Evolutionary conservation across 2,113 vertebrate genomes (phyloP).

Genomic region (Labeo rohita): DNA sequence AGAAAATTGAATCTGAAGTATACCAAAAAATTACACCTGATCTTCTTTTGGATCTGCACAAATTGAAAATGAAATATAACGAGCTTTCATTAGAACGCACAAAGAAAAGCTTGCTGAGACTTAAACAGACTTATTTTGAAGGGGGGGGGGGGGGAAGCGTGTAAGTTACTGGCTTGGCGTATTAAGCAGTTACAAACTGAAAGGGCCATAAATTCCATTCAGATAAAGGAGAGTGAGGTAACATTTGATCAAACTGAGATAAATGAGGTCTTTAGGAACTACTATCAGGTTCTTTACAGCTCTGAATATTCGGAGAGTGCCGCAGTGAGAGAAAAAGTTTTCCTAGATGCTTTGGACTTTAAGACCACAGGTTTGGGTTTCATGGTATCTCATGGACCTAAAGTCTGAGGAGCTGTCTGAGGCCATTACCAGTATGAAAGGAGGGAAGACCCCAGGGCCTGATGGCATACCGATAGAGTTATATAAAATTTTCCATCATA

Average conservation of each 20-base stretch:
- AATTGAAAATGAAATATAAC: slow-evolving; percentile 4
- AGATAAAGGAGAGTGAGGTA: too few relatives aligned
- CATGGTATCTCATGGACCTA: neutral
- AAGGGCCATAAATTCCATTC: too few relatives aligned
- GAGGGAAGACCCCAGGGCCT: neutral
- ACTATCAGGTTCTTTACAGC: too few relatives aligned
- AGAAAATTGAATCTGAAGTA: neutral
- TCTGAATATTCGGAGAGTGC: neutral
- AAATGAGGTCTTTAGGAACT: too few relatives aligned
- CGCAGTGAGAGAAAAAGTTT: neutral
- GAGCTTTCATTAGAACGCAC: neutral
- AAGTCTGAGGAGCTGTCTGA: neutral
- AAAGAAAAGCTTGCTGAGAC: neutral
- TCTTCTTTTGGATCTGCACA: neutral
- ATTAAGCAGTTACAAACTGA: neutral
- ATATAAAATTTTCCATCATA: neutral
- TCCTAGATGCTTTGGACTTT: neutral
- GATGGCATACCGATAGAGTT: neutral
- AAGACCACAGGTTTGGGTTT: neutral
- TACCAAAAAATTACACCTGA: slow-evolving; percentile 4
- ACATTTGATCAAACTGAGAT: too few relatives aligned
- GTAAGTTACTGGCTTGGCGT: neutral
- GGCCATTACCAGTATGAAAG: neutral
- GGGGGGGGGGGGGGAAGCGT: neutral
- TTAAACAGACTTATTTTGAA: neutral